Evolutionary conservation across 2,888 invertebrate genomes (phyloP), one percentile per base, ranked within the genome.

Genomic region (Tuta absoluta): DNA sequence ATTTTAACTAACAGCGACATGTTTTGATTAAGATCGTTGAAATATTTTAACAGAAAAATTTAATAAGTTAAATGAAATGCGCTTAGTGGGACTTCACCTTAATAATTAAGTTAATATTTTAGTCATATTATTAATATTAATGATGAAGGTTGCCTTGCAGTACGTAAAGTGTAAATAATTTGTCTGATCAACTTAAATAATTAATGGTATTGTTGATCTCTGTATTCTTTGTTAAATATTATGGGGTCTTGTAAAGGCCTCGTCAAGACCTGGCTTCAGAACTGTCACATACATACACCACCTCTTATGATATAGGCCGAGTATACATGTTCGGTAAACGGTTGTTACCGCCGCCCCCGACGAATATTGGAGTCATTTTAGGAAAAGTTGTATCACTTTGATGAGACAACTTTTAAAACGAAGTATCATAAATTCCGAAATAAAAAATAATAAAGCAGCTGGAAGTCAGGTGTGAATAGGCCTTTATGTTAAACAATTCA

Each of bases 141-240:
- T 71, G 72, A 69, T 70, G 63, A 81, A 78, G 91, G 91, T 91
- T 86, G 89, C 90, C 91, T 91, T 89, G 79, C 83, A 74, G 84
- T 87, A 91, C 91, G 91, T 91, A 84, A 83, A 61, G 45, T 62
- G 62, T 62, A 63, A 41, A 56, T 63, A 63, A 38, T 11, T 53
- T n/a, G n/a, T 8, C 11, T 53, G 57, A 57, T 61, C 61, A 63
- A 63, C 65, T 17, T 28, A 12, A 21, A 56, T 62, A 53, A 21
- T n/a, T n/a, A 51, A 1, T 49, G 5, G 23, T 49, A 2, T 23
- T 19, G 63, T 59, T 59, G 53, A 45, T 49, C 45, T 63, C 41
- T 45, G 38, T 38, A 63, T 33, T 4, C n/a, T 45, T 10, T 45
- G 23, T 62, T 11, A 33, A n/a, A 33, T 8, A 33, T 58, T 63